Conservation (phyloP, 2,797 vertebrate genomes). For the Melanotaenia trifasciata region DNA sequence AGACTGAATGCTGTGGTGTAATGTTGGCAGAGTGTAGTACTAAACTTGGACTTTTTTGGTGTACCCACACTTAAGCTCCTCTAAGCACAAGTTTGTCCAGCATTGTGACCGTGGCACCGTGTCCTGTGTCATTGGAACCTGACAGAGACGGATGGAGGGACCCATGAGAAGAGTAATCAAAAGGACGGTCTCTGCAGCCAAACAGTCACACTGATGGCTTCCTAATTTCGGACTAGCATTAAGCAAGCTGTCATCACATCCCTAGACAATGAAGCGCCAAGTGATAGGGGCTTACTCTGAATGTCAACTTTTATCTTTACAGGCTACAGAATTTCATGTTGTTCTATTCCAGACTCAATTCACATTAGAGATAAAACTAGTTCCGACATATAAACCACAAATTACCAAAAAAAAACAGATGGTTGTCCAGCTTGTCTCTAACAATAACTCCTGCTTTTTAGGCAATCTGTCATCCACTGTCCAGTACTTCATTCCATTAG, state of each 20-base stretch:
- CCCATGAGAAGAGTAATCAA: slow-evolving; percentile 56
- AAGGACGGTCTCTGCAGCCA: slow-evolving; percentile 49
- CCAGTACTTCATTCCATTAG: slow-evolving; percentile 36
- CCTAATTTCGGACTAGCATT: slow-evolving; percentile 48
- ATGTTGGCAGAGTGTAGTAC: slow-evolving; percentile 51
- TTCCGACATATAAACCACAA: slow-evolving; percentile 6
- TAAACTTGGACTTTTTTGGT: slow-evolving; percentile 54
- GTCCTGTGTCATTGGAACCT: slow-evolving; percentile 59
- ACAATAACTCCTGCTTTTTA: slow-evolving; percentile 29
- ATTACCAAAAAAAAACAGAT: slow-evolving; percentile 36
- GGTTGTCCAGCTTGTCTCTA: slow-evolving; percentile 33
- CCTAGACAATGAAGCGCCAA: slow-evolving; percentile 38
- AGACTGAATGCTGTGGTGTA: slow-evolving; percentile 67
- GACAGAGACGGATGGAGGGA: slow-evolving; percentile 64
- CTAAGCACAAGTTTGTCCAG: slow-evolving; percentile 40
- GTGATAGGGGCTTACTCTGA: slow-evolving; percentile 6
- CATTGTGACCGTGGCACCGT: slow-evolving; percentile 47
- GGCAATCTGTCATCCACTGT: slow-evolving; percentile 43
- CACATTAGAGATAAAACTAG: slow-evolving; percentile 22
- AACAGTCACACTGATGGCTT: slow-evolving; percentile 70
- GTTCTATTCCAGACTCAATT: background rate
- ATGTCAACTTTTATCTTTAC: background rate
- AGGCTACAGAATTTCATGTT: background rate
- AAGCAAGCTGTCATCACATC: slow-evolving; percentile 49
- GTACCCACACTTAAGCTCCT: slow-evolving; percentile 42